Evolutionary conservation across 2,113 vertebrate genomes (phyloP).

Genomic region (Prietella phreatophila): DNA sequence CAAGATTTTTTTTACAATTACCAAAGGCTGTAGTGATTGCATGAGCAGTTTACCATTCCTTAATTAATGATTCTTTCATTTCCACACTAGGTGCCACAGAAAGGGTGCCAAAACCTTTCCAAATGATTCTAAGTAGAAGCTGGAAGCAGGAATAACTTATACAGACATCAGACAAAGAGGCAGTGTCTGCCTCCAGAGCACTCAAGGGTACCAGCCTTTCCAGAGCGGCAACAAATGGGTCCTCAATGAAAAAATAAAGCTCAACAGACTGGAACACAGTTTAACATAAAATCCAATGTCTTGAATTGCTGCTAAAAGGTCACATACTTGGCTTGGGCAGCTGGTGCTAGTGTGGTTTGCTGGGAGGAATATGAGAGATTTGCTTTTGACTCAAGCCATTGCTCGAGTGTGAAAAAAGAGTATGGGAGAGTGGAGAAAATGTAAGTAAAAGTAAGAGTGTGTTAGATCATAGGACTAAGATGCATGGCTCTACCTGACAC

Average conservation of each 20-base stretch:
- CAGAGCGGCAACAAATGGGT: slow-evolving; percentile 29
- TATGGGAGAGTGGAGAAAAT: neutral
- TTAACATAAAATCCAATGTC: slow-evolving; percentile 42
- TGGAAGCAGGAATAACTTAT: slow-evolving; percentile 14
- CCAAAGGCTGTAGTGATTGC: neutral
- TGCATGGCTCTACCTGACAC: slow-evolving; percentile 80
- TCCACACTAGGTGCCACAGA: slow-evolving; percentile 1
- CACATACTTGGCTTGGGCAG: slow-evolving; percentile 46
- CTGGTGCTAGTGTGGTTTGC: slow-evolving; percentile 14
- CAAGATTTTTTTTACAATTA: neutral
- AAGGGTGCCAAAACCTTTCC: neutral
- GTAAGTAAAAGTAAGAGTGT: slow-evolving; percentile 1
- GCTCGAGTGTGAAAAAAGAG: neutral
- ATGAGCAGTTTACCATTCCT: neutral
- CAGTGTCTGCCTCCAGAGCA: slow-evolving; percentile 28
- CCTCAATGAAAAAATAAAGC: slow-evolving; percentile 43
- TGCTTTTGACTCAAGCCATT: slow-evolving; percentile 21
- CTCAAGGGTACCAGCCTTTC: slow-evolving; percentile 28
- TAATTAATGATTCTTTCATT: neutral
- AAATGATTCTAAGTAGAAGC: slow-evolving; percentile 15
- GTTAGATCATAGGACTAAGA: neutral
- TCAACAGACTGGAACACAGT: slow-evolving; percentile 44
- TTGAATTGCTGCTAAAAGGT: slow-evolving; percentile 46
- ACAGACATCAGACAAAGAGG: slow-evolving; percentile 17
- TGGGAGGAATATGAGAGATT: slow-evolving; percentile 17